Conservation (phyloP, 1,140 invertebrate species). For the Drosophila miranda region DNA sequence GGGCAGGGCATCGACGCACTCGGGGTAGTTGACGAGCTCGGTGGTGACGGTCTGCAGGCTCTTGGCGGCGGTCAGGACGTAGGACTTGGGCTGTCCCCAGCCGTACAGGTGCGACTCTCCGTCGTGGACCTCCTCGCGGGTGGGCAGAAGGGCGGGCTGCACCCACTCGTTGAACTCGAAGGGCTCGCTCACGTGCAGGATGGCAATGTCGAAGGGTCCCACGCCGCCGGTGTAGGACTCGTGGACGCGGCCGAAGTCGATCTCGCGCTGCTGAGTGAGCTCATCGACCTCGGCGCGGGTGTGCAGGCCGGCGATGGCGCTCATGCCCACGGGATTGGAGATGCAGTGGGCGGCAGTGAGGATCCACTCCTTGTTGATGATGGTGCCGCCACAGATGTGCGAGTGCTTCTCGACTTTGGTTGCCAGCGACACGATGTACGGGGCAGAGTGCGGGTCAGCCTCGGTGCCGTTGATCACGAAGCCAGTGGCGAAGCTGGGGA, state of each 20-base stretch:
- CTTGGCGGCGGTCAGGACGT: constrained; percentile 50
- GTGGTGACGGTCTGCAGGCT: constrained; percentile 81
- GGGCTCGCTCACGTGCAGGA: constrained; percentile 84
- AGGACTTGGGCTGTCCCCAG: constrained; percentile 83
- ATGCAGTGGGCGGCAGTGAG: constrained; percentile 78
- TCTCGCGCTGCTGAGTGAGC: constrained; percentile 82
- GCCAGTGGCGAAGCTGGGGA: constrained; percentile 70
- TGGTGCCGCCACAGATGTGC: constrained; percentile 74
- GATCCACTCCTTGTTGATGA: constrained; percentile 68
- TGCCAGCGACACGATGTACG: constrained; percentile 75
- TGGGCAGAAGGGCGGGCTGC: constrained; percentile 83
- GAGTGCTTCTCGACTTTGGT: constrained; percentile 52
- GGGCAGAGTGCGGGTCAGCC: constrained; percentile 68
- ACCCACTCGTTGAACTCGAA: constrained; percentile 84
- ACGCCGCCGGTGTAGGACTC: constrained; percentile 83
- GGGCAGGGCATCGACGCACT: constrained; percentile 52
- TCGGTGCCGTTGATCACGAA: constrained; percentile 78
- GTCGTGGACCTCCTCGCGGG: constrained; percentile 70
- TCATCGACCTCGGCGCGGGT: constrained; percentile 70
- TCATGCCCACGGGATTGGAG: constrained; percentile 44
- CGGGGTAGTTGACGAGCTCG: constrained; percentile 70
- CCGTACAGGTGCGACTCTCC: constrained; percentile 83
- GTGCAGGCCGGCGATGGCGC: constrained; percentile 73
- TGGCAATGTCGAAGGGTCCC: constrained; percentile 86
- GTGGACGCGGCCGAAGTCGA: constrained; percentile 82